phyloP scores from a whole-genome alignment of 1,140 invertebrate genomes.

The Brachionus rubens region DNA sequence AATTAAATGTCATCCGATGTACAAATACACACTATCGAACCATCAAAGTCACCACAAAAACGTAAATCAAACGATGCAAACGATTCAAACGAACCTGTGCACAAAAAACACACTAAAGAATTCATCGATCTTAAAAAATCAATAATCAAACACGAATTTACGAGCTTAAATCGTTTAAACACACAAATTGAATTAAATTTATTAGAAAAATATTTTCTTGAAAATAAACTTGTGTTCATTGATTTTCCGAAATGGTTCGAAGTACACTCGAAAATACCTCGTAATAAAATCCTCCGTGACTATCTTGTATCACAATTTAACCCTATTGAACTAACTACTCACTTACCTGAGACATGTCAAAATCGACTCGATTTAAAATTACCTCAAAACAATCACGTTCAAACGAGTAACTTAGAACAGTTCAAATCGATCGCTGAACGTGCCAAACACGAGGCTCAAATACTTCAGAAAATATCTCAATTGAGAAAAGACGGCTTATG shows the following conservation, averaged over 20 bases:
- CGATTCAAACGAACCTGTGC: not conserved
- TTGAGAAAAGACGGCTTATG: slow-evolving; percentile 78
- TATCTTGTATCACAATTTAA: not conserved
- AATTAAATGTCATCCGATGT: slow-evolving; percentile 38
- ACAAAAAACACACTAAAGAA: not conserved
- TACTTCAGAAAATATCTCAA: slow-evolving; percentile 82
- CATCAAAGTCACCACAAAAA: slow-evolving; percentile 1
- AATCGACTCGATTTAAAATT: not conserved
- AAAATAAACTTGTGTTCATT: not conserved
- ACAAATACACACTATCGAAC: not conserved
- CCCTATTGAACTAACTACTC: not conserved
- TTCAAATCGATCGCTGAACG: slow-evolving; percentile 14
- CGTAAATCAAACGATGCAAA: not conserved
- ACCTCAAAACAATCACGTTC: no score
- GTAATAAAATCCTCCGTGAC: slow-evolving; percentile 12
- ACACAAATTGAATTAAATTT: not conserved
- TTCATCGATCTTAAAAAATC: not conserved
- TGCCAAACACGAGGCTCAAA: slow-evolving; percentile 72
- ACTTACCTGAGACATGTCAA: not conserved
- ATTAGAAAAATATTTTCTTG: slow-evolving; percentile 22
- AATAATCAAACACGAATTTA: not conserved
- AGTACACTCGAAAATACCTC: not conserved
- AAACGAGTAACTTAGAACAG: not conserved
- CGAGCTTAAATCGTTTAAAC: not conserved
- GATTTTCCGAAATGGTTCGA: slow-evolving; percentile 29